Base-by-base conservation (phyloP, 1,140 invertebrate species). In the Penaeus chinensis region DNA sequence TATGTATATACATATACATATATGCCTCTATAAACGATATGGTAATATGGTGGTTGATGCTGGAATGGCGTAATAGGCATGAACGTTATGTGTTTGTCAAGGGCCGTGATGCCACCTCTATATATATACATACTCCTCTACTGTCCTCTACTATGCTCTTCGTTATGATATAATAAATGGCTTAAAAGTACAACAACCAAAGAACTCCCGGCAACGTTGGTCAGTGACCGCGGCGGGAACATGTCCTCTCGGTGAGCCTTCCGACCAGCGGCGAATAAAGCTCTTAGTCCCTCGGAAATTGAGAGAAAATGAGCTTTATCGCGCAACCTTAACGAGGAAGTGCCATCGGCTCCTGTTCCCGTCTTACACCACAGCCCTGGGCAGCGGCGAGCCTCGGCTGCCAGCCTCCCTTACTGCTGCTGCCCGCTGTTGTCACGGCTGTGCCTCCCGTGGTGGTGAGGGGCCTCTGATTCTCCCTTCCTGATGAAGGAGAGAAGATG, bases 31-130 rank as follows among this genome's bases (percentile, higher is more conserved):
- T 80, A 42, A 60, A 62, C 82, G 69, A 82, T 77, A 82, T 89
- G 83, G 88, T 85, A 85, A 42, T 85, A 85, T 85, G 69, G 82
- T 89, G 86, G 86, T 87, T 82, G 77, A 87, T 87, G 86, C 86
- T 87, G 86, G 86, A 87, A 87, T 87, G 87, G 87, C 87, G 87
- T 85, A 89, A 89, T 54, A 86, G 86, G 86, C 86, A 87, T 87
- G 86, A 83, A 87, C 86, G 86, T 87, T 87, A 62, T 84, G 78
- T 85, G 76, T 89, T 84, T 80, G 83, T 82, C 69, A 74, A 85
- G 88, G 84, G 84, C 78, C 84, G 65, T 82, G 63, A 82, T 89
- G 87, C 79, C 80, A 71, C 80, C 78, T 85, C 71, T 85, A 82
- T 87, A 32, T 42, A 66, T 61, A 69, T 81, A 66, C 32, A 81